Conservation (phyloP, 1,140 invertebrate species). For the Drosophila ohnishii region DNA sequence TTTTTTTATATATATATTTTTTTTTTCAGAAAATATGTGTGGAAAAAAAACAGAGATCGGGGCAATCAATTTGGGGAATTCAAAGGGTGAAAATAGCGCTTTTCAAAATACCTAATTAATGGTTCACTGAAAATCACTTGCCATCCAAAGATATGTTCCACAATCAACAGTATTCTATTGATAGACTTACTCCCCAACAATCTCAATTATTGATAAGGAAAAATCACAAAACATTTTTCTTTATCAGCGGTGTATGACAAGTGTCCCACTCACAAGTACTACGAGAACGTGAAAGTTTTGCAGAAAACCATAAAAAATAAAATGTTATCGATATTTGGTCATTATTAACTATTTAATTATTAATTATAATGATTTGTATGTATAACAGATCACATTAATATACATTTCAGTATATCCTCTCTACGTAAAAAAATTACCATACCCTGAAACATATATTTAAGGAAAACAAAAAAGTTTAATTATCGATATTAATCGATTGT, state of each 20-base stretch:
- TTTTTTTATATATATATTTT: background rate
- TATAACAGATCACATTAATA: too few species aligned
- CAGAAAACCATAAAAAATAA: background rate
- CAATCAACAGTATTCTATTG: background rate
- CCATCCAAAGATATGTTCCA: background rate
- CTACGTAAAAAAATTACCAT: too few species aligned
- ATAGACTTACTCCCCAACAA: background rate
- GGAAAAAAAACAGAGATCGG: background rate
- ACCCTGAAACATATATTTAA: background rate
- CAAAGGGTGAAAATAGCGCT: background rate
- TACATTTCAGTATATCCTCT: background rate
- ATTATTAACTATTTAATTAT: too few species aligned
- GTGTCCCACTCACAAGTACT: background rate
- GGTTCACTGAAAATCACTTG: background rate
- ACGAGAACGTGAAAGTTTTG: background rate
- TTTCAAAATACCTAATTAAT: background rate
- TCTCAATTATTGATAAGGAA: slow-evolving; percentile 10
- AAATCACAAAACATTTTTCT: slow-evolving; percentile 3
- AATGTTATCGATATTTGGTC: background rate
- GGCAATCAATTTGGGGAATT: slow-evolving; percentile 4
- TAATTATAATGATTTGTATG: too few species aligned
- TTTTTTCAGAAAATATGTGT: too few species aligned
- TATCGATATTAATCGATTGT: background rate
- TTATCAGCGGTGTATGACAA: background rate
- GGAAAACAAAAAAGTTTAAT: background rate